A percentile compares a stretch with the other conserved stretches of the same genome.
Evolutionary conservation across 1,140 invertebrate species (phyloP).

Genomic region (Anastrepha ludens): DNA sequence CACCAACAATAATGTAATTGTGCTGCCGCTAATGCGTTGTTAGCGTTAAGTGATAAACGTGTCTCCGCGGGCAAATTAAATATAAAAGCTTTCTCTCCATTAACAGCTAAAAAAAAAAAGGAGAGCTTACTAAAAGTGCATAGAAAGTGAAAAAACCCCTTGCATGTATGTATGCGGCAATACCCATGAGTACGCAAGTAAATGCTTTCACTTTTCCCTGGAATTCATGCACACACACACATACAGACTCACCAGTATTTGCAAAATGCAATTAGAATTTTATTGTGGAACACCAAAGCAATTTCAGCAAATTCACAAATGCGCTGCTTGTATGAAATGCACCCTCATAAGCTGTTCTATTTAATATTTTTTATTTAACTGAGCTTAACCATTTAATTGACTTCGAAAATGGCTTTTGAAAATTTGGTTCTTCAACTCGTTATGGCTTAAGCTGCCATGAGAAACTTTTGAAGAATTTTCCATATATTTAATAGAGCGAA

Average conservation of each 20-base stretch:
- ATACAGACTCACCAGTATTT: background rate
- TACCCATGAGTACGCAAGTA: background rate
- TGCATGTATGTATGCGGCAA: too few relatives aligned
- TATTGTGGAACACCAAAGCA: conserved; percentile 17
- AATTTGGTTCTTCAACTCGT: too few relatives aligned
- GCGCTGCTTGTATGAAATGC: too few relatives aligned
- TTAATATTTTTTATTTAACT: too few relatives aligned
- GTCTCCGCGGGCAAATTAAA: conserved; percentile 10
- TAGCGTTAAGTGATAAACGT: conserved; percentile 3
- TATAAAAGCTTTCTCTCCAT: background rate
- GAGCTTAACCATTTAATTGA: too few relatives aligned
- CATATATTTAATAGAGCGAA: too few relatives aligned
- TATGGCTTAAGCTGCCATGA: too few relatives aligned
- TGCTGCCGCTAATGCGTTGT: background rate
- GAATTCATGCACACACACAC: background rate
- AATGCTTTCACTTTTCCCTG: background rate
- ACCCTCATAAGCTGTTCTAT: too few relatives aligned
- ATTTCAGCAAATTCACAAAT: background rate
- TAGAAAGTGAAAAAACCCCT: too few relatives aligned
- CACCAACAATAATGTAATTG: background rate
- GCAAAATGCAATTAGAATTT: conserved; percentile 18
- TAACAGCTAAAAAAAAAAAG: background rate
- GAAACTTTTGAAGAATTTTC: too few relatives aligned
- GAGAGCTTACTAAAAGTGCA: background rate
- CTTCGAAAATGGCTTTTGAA: too few relatives aligned